A percentile compares a stretch with the other conserved stretches of the same genome.
These are phyloP conservation scores for Acleris laterana DNA, from an alignment of 2,888 invertebrate genomes.

Conservation along the genomic window DNA sequence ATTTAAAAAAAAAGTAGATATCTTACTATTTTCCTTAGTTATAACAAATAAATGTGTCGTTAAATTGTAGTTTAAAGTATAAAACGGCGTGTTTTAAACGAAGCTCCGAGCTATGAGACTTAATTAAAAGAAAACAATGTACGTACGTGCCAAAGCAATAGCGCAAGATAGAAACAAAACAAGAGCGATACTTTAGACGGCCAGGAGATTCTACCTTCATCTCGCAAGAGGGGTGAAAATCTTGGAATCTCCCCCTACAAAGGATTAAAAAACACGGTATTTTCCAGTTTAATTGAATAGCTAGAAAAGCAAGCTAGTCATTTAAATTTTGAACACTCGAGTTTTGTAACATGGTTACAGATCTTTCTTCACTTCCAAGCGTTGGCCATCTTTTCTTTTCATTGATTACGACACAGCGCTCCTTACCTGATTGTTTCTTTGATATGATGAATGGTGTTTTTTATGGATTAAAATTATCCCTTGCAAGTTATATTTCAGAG, in stretches of 20 bases:
- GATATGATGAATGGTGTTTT: no score
- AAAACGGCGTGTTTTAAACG: slow-evolving; percentile 29
- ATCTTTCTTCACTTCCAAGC: no score
- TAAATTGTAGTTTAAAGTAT: background rate
- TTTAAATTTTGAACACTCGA: no score
- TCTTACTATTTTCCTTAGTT: no score
- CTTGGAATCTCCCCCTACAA: background rate
- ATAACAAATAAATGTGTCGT: background rate
- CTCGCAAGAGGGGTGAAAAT: background rate
- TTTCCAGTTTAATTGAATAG: background rate
- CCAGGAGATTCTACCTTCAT: background rate
- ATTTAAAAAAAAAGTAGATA: no score
- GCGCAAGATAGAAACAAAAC: slow-evolving; percentile 7
- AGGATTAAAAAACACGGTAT: background rate
- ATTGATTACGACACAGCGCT: no score
- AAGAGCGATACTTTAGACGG: background rate
- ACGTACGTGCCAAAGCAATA: slow-evolving; percentile 25
- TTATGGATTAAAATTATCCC: no score
- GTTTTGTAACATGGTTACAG: no score
- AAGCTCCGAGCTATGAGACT: slow-evolving; percentile 36
- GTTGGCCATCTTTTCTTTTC: no score
- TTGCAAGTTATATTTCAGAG: no score
- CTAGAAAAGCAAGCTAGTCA: background rate
- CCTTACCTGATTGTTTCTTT: no score
- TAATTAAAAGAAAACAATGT: slow-evolving; percentile 41